Evolutionary conservation across 2,113 vertebrate genomes (phyloP), one percentile per base, ranked within the genome.

Genomic region (Hippocampus guttulatus): DNA sequence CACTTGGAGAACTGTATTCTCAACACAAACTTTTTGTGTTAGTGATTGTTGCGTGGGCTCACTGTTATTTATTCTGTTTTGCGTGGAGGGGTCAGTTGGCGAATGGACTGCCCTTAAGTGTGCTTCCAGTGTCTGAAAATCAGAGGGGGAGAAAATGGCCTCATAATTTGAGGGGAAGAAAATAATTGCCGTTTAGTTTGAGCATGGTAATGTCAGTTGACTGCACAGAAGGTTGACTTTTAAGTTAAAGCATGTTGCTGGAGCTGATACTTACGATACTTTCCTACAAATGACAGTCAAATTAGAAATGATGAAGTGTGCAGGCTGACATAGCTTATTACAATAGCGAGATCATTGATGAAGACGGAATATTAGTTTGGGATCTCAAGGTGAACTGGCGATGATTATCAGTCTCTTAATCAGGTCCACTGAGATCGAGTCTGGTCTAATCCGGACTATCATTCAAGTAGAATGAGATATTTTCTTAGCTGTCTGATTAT

Each of bases 221-320:
- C 43, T 47, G 67, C 63, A 69, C 64, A 74, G 45, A 51, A 55
- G 20, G 47, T 54, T 58, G 67, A 4, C 71, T 72, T 7, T 16
- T 45, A 80, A 67, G 74, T 63, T 70, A 20, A 78, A 49, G 65
- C n/a, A 40, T 67, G 63, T 41, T 69, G 30, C 55, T 70, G 27
- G 77, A 77, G 70, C 30, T 33, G 4, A 33, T 33, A 33, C 30
- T 33, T 5, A 33, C 74, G 75, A 51, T 77, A 74, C 66, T 77
- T 77, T 75, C 75, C 71, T 67, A 68, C 70, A 70, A 73, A 67
- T 68, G 55, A 69, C 30, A 41, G 12, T 58, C 54, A 80, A 52
- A 84, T 79, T 67, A 67, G 73, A 69, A 69, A 73, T 65, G 83
- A 81, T 78, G 63, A 68, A 76, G 18, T 67, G 47, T 77, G 49